Evolutionary conservation across 2,888 invertebrate species (phyloP), one percentile per base, ranked within the genome.

Genomic region (Auanema sp.): DNA sequence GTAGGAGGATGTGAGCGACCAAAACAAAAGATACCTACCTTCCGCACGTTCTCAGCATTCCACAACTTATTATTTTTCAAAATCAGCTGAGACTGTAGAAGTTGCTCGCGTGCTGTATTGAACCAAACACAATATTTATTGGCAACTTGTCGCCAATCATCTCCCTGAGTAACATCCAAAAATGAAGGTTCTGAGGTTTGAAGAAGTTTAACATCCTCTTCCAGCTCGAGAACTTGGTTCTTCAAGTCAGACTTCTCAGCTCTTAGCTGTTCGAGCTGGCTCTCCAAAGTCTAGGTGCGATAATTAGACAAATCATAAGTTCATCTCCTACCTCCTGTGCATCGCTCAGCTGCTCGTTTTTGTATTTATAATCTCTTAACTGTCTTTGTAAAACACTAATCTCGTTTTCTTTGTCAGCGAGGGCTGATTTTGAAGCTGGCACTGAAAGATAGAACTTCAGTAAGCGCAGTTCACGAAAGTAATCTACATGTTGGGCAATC

Each of bases 111-210:
- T 0, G 69, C 69, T 16, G 64, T 58, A 4, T 59, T 61, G 54
- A 44, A 68, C 72, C 72, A 72, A 1, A 50, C 60, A 25, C 66
- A 69, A 51, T 64, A 72, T 24, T 72, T 72, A 11, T 52, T 60
- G 1, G 64, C 69, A 18, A 66, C 53, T 0, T 44, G 16, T 12
- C 52, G 18, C 58, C 65, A 65, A 14, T 64, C 49, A 1, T 72
- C 47, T 3, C 16, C 21, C 10, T 18, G 47, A 3, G 21, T 21
- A 18, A 6, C 10, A 18, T 47, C 47, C 47, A 18, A 21, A 10
- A 47, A 33, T 5, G 33, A 33, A 33, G 33, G 3, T 33, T 33
- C 4, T 5, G 33, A 33, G 33, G 33, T 33, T 33, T 33, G 33
- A 33, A 33, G 33, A 33, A 33, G 4, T 33, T 33, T 33, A 5